Evolutionary conservation across 2,888 invertebrate species (phyloP).

Genomic region (Drosophila niveifrons): DNA sequence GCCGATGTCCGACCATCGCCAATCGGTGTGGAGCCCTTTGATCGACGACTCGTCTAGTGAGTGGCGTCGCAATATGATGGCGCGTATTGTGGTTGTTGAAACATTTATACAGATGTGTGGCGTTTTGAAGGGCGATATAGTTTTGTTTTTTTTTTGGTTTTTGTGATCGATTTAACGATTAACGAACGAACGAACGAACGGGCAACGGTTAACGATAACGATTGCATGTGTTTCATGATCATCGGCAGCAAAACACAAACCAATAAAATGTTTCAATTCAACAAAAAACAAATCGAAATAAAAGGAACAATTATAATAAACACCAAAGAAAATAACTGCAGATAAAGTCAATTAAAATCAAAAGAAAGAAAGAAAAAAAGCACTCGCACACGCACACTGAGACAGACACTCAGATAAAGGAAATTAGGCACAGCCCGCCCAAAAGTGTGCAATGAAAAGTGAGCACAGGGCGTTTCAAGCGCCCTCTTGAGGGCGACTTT

Average conservation of each 20-base stretch:
- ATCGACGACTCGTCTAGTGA: constrained; percentile 64
- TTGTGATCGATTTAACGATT: constrained; percentile 42
- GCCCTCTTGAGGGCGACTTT: constrained; percentile 12
- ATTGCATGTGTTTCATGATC: constrained; percentile 43
- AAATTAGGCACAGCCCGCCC: constrained; percentile 6
- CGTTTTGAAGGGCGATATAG: constrained; percentile 23
- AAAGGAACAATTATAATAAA: constrained; percentile 23
- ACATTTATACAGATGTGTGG: constrained; percentile 61
- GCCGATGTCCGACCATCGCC: constrained; percentile 39
- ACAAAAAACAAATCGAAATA: constrained; percentile 38
- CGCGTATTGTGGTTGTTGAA: constrained; percentile 48
- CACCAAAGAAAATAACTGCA: constrained; percentile 3
- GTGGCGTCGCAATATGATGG: constrained; percentile 41
- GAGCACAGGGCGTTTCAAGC: constrained; percentile 2
- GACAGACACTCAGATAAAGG: background rate
- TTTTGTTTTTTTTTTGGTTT: constrained; percentile 22
- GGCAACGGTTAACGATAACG: constrained; percentile 37
- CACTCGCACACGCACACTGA: constrained; percentile 1
- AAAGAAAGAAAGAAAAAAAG: background rate
- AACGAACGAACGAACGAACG: constrained; percentile 31
- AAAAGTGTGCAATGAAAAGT: constrained; percentile 15
- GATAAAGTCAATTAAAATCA: background rate
- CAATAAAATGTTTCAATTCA: constrained; percentile 20
- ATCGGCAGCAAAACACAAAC: constrained; percentile 49
- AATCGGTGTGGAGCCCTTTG: constrained; percentile 46